phyloP scores from a whole-genome alignment of 1,140 invertebrate species.

The Andricus grossulariae region DNA sequence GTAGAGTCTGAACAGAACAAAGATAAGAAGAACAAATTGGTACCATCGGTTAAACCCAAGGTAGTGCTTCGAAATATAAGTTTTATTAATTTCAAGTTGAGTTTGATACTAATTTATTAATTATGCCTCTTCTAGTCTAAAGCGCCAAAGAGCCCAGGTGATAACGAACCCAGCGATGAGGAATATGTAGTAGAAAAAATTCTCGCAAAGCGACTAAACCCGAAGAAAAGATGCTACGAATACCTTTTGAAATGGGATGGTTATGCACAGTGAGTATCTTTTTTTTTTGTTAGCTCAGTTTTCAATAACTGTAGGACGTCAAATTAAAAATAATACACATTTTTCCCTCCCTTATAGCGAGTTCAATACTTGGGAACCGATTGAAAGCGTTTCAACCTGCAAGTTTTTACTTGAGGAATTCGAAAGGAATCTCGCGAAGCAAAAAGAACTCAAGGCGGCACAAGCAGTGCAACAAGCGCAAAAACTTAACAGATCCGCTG shows the following conservation, averaged over 20 bases:
- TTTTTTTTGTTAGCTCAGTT: conserved; percentile 29
- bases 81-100: conserved; percentile 4
- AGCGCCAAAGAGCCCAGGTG: conserved; percentile 57
- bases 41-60: conserved; percentile 69
- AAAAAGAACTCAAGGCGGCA: conserved; percentile 82
- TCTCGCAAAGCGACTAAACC: conserved; percentile 87
- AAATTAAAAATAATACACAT: conserved; percentile 37
- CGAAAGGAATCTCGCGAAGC: conserved; percentile 85
- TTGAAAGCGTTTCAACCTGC: conserved; percentile 83
- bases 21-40: conserved; percentile 64
- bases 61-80: conserved; percentile 46
- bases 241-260: conserved; percentile 90
- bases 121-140: conserved; percentile 41
- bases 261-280: conserved; percentile 80
- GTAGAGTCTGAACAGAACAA: conserved; percentile 50
- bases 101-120: neutral
- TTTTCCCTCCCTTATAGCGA: conserved; percentile 74
- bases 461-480: conserved; percentile 72
- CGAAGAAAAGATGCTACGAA: conserved; percentile 84
- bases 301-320: neutral
- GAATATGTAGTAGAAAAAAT: conserved; percentile 87
- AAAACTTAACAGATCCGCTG: conserved; percentile 59
- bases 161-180: conserved; percentile 72
- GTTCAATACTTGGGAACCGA: conserved; percentile 88
- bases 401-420: conserved; percentile 86